Evolutionary conservation across 1,140 invertebrate species (phyloP), one percentile per base, ranked within the genome.

Genomic region (Drosophila seguyi): DNA sequence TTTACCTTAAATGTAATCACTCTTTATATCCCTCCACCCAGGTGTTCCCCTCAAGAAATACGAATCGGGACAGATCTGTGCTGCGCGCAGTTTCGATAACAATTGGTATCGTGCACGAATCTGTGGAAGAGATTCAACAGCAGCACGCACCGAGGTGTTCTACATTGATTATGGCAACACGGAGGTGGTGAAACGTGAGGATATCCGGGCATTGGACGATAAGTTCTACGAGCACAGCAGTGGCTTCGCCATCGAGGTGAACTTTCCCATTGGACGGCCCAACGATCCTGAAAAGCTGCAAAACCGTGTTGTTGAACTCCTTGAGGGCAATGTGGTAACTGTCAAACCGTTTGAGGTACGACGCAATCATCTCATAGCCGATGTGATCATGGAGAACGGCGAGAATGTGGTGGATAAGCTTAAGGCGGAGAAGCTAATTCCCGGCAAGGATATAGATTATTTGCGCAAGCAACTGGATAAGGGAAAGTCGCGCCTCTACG

Each of bases 161-260:
- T 97, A 96, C 91, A 92, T 97, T 6, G 97, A 97, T 91, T 97
- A 96, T 92, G 97, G 96, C 11, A 97, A 97, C 91, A 94, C 94
- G 29, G 96, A 97, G 92, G 93, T 87, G 27, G 91, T 96, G 0
- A 45, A 93, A 2, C 91, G 93, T 6, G 68, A 91, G 1, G 84
- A 92, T 11, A 73, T 96, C 0, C 94, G 94, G 65, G 73, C 86
- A 29, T 90, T 95, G 16, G 94, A 95, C 18, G 53, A 93, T 5
- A 85, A 93, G 53, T 96, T 96, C 85, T 94, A 93, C 63, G 85
- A 92, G 27, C 50, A 80, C 44, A 52, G 52, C 8, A 93, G 94
- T 66, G 93, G 94, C 47, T 86, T 95, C 13, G 94, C 94, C 0
- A 84, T 95, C 6, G 93, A 94, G 34, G 93, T 94, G 1, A 92